Conservation (phyloP, 2,888 invertebrate species). For the Sialis lutaria region DNA sequence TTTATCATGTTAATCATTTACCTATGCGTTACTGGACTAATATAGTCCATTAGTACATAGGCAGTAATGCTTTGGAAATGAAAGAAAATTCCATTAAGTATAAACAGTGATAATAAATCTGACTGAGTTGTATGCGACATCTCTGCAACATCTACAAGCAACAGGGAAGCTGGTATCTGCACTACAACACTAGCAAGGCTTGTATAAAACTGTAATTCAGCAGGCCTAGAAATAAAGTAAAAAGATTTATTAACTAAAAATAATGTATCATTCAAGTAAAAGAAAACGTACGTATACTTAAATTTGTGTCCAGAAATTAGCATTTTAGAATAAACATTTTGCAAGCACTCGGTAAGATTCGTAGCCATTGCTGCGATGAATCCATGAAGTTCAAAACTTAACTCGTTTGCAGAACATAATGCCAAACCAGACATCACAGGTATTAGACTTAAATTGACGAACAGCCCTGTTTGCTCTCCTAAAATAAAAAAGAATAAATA, state of each 20-base stretch:
- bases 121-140: conserved; percentile 30
- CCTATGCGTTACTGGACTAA: conserved; percentile 66
- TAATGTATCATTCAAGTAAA: neutral
- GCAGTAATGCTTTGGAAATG: conserved; percentile 68
- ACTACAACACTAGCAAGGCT: conserved; percentile 53
- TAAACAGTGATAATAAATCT: conserved; percentile 34
- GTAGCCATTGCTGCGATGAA: conserved; percentile 59
- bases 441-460: conserved; percentile 51
- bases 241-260: neutral
- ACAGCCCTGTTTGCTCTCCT: conserved; percentile 47
- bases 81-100: conserved; percentile 57
- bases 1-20: conserved; percentile 17
- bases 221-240: conserved; percentile 34
- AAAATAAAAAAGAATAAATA: conserved; percentile 10
- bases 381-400: conserved; percentile 54
- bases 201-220: conserved; percentile 63
- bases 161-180: conserved; percentile 50
- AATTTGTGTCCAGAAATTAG: conserved; percentile 55
- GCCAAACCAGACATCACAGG: conserved; percentile 65
- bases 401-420: conserved; percentile 57
- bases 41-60: conserved; percentile 62
- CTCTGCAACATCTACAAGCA: conserved; percentile 42
- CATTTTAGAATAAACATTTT: conserved; percentile 66
- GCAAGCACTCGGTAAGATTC: conserved; percentile 63
- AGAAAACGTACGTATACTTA: conserved; percentile 47